These are phyloP conservation scores for Forficula auricularia DNA, from an alignment of 1,140 invertebrate species.

Conservation along the genomic window DNA sequence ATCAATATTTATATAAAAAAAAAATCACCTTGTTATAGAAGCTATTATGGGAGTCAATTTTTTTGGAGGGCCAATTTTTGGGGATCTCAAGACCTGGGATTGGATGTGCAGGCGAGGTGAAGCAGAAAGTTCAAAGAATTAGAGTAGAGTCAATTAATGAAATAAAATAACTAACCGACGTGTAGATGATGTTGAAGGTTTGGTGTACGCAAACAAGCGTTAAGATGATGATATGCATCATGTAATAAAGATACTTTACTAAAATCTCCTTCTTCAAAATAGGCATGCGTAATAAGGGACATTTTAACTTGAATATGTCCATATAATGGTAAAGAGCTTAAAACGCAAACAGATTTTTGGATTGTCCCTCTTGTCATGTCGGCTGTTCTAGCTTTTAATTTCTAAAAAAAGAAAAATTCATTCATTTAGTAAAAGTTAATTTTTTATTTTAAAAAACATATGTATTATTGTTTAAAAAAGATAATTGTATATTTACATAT, in stretches of 20 bases:
- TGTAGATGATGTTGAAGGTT: constrained; percentile 58
- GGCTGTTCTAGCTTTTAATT: constrained; percentile 82
- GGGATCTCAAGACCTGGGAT: no score
- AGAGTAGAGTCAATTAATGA: no score
- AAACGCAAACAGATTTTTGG: constrained; percentile 81
- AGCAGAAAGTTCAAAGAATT: no score
- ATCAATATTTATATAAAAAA: no score
- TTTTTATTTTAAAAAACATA: background rate
- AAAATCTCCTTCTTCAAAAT: constrained; percentile 90
- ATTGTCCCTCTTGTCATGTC: constrained; percentile 91
- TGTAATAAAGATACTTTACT: constrained; percentile 75
- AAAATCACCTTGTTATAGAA: no score
- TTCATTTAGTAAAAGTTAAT: background rate
- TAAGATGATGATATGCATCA: constrained; percentile 85
- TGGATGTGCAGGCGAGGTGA: no score
- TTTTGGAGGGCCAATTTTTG: no score
- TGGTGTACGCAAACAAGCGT: constrained; percentile 50
- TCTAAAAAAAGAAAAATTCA: constrained; percentile 35
- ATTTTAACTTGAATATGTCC: constrained; percentile 86
- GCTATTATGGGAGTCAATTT: no score
- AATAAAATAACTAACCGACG: constrained; percentile 31
- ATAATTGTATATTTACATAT: background rate
- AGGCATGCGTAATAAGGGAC: constrained; percentile 87
- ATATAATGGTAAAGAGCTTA: constrained; percentile 76
- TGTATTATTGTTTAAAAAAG: background rate